These are phyloP conservation scores for Cyanoramphus novaezelandiae DNA, from an alignment of 2,113 vertebrate genomes.

Conservation along the genomic window DNA sequence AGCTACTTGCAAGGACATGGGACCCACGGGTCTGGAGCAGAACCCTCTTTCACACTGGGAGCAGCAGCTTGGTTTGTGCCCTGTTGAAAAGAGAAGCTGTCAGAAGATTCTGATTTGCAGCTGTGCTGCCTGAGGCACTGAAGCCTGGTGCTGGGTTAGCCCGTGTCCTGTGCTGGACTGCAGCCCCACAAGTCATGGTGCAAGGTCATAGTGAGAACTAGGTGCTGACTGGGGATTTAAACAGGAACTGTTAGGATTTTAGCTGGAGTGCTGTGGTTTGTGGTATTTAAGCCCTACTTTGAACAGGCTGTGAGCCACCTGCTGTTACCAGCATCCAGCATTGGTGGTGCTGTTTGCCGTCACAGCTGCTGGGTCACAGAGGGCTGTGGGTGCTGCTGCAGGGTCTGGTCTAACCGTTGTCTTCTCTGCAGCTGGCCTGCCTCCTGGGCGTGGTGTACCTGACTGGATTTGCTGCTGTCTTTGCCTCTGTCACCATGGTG, in stretches of 20 bases:
- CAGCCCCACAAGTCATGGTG: not conserved
- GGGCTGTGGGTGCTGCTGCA: not conserved
- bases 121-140: not conserved
- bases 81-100: not conserved
- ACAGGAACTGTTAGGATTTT: not conserved
- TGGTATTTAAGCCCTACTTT: not conserved
- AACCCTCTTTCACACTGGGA: not conserved
- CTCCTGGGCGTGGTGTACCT: slow-evolving; percentile 89
- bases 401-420: not conserved
- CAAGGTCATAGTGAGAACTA: not conserved
- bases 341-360: not conserved
- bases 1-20: not conserved
- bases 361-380: accelerated
- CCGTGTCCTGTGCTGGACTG: not conserved
- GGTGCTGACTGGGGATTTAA: not conserved
- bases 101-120: not conserved
- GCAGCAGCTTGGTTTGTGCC: not conserved
- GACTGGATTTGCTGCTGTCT: slow-evolving; percentile 85
- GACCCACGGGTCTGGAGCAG: not conserved
- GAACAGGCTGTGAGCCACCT: not conserved
- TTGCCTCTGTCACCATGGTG: slow-evolving; percentile 80
- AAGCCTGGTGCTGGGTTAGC: not conserved
- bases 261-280: not conserved
- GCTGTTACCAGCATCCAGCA: not conserved
- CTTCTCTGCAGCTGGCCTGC: slow-evolving; percentile 84